Evolutionary conservation across 2,888 invertebrate species (phyloP).

Genomic region (Papilio gigon): DNA sequence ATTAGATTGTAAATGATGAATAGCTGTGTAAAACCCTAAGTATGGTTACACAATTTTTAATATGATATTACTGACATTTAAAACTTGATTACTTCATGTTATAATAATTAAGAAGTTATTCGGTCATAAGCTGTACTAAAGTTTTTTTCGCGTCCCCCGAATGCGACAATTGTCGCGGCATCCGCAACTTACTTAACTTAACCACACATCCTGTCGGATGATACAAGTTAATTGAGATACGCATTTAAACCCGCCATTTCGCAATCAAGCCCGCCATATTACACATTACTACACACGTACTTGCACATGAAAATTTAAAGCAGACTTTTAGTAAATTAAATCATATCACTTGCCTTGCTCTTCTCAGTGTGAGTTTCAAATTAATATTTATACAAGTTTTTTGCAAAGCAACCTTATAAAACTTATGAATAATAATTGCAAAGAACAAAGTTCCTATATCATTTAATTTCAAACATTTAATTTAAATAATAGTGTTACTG

Average conservation of each 20-base stretch:
- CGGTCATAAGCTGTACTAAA: neutral
- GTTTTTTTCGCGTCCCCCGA: constrained; percentile 22
- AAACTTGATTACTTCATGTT: neutral
- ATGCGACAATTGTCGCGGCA: constrained; percentile 38
- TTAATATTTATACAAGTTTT: neutral
- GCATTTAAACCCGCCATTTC: constrained; percentile 34
- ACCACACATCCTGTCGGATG: constrained; percentile 42
- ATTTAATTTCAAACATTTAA: neutral
- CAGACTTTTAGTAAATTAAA: neutral
- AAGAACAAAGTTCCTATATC: neutral
- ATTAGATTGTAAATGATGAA: too few species aligned
- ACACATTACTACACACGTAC: neutral
- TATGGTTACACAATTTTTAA: too few species aligned
- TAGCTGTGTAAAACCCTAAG: too few species aligned
- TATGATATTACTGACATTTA: too few species aligned
- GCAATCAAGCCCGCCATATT: constrained; percentile 30
- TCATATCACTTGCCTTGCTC: neutral
- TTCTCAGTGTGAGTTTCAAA: neutral
- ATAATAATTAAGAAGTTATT: neutral
- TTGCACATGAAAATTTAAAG: neutral
- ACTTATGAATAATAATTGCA: neutral
- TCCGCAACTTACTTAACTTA: constrained; percentile 42
- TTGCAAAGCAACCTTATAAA: neutral
- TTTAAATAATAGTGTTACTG: neutral
- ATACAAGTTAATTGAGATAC: constrained; percentile 38